Base-by-base conservation (phyloP, 1,140 invertebrate species). In the Diorhabda carinulata region DNA sequence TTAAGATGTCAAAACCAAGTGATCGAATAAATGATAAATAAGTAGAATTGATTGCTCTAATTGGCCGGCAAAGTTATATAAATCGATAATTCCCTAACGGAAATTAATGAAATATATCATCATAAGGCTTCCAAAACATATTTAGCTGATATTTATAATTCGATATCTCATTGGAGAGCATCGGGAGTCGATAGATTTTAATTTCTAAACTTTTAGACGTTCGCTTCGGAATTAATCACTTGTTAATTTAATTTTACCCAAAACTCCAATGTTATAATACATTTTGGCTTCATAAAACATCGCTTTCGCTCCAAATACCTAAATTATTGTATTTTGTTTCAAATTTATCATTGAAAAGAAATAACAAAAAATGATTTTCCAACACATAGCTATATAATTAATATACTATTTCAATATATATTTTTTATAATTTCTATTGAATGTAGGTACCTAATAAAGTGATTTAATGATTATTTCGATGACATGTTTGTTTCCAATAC, bases 81-180 rank as follows among this genome's bases (percentile, higher is more conserved):
- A 64, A 64, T 64, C 63, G 52, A 64, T 64, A 64, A 64, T 40
- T 41, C 45, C 44, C 10, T 5, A 64, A 57, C 63, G 57, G 57
- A 67, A 67, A 67, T 67, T 67, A 67, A 60, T 47, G 65, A 67
- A 67, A 67, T 67, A 67, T 67, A 67, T 67, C 65, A 67, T 60
- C 65, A 67, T 60, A 52, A 67, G 43, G 65, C 65, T 59, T 67
- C 65, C 65, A 67, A 67, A 67, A 67, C 65, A 67, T 67, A 67
- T 67, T 67, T 67, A 67, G 58, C 65, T 45, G 57, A 67, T 67
- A 67, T 67, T 67, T 60, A 67, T 67, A 67, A 67, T 67, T 67
- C 65, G 65, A 67, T 67, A 67, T 67, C 65, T 60, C 65, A 67
- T 67, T 67, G 65, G 65, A 60, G 59, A 52, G 58, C 42, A 67